These are phyloP conservation scores for Sinocyclocheilus maitianheensis DNA, from an alignment of 2,113 vertebrate genomes.

Conservation along the genomic window DNA sequence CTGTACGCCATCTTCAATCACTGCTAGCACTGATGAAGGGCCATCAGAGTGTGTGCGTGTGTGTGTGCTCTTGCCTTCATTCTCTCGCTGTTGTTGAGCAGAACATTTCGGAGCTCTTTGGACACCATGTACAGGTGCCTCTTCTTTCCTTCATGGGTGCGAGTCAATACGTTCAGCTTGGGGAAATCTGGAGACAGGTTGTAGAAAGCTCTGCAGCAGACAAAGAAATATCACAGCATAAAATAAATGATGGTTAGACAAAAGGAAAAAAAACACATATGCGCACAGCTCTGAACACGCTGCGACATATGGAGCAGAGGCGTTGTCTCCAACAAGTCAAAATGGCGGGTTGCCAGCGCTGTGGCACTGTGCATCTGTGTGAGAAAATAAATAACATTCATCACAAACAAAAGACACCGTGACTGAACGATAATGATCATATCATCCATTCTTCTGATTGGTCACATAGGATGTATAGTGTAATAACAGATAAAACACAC, in stretches of 20 bases:
- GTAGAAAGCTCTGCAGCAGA: constrained; percentile 84
- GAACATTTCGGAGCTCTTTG: constrained; percentile 90
- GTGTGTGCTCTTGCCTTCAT: constrained; percentile 83
- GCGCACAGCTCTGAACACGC: constrained; percentile 52
- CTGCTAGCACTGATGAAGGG: constrained; percentile 25
- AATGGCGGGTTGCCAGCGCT: constrained; percentile 32
- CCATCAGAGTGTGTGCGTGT: not conserved
- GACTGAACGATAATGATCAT: constrained; percentile 9
- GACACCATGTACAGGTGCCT: constrained; percentile 97
- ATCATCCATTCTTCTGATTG: constrained; percentile 11
- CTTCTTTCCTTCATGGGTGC: constrained; percentile 95
- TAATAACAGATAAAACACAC: not conserved
- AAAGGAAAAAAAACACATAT: constrained; percentile 34
- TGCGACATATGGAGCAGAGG: constrained; percentile 37
- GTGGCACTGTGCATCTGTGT: constrained; percentile 40
- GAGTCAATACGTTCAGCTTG: constrained; percentile 89
- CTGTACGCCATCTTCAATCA: constrained; percentile 29
- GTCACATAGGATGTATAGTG: not conserved
- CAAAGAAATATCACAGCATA: not conserved
- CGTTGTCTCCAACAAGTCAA: constrained; percentile 36
- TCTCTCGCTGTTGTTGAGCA: constrained; percentile 91
- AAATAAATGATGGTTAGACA: constrained; percentile 24
- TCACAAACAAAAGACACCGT: constrained; percentile 10
- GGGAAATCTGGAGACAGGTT: constrained; percentile 88
- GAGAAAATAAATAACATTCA: constrained; percentile 19